These are phyloP conservation scores for Arizona elegans DNA, from an alignment of 2,113 vertebrate species.

Conservation along the genomic window DNA sequence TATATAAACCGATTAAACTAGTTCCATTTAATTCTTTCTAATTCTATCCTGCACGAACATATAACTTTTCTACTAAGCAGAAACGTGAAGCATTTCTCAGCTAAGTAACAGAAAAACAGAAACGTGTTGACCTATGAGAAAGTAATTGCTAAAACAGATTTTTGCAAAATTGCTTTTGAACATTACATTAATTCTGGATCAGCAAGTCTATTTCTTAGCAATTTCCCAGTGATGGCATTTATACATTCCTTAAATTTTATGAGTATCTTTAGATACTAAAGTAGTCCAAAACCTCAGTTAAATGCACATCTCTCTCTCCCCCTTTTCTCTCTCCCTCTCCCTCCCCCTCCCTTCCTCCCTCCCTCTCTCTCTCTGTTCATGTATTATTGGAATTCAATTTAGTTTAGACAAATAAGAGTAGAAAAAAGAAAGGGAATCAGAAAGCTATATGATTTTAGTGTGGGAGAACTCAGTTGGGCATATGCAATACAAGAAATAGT, in stretches of 20 bases:
- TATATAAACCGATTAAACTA: slow-evolving; percentile 19
- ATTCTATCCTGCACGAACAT: slow-evolving; percentile 13
- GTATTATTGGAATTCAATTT: neutral
- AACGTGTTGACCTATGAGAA: slow-evolving; percentile 16
- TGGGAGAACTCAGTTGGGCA: neutral
- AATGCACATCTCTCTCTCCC: neutral
- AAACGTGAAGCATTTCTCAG: slow-evolving; percentile 20
- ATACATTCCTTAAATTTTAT: slow-evolving; percentile 27
- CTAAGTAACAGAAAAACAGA: slow-evolving; percentile 12
- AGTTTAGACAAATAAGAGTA: slow-evolving; percentile 14
- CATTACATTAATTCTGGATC: slow-evolving; percentile 33
- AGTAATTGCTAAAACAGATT: slow-evolving; percentile 36
- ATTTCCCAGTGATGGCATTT: slow-evolving; percentile 36
- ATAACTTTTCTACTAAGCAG: slow-evolving; percentile 20
- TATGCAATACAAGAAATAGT: neutral
- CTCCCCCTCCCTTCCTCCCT: neutral
- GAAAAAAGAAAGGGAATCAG: neutral
- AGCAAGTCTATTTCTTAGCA: slow-evolving; percentile 50
- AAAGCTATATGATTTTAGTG: neutral
- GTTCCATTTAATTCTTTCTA: slow-evolving; percentile 12
- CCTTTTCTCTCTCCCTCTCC: neutral
- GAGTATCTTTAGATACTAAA: slow-evolving; percentile 7
- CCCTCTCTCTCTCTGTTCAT: neutral
- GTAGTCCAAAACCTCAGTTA: slow-evolving; percentile 25
- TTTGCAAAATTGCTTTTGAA: slow-evolving; percentile 35